Conservation (phyloP, 2,888 invertebrate species). For the Mesodorylaimus sp. region DNA sequence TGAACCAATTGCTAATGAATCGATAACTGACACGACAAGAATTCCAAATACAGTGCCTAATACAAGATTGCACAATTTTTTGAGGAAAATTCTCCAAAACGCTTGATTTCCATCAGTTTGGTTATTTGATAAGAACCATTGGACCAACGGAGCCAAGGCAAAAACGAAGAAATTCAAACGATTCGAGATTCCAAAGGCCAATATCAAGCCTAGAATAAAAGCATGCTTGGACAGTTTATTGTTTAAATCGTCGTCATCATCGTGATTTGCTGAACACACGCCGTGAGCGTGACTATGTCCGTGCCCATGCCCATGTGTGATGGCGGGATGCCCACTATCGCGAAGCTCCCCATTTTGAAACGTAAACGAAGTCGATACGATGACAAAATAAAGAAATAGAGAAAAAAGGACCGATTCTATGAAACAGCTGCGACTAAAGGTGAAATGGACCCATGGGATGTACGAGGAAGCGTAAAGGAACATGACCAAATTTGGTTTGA, state of each 20-base stretch:
- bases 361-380: background rate
- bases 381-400: background rate
- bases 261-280: too few relatives aligned
- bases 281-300: background rate
- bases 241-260: background rate
- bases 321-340: too few relatives aligned
- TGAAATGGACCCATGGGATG: background rate
- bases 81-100: too few relatives aligned
- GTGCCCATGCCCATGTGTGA: background rate
- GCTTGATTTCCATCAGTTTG: too few relatives aligned
- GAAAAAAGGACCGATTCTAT: background rate
- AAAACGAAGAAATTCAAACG: background rate
- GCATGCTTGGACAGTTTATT: background rate
- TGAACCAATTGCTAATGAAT: background rate
- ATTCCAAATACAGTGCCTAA: background rate
- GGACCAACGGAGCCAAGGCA: background rate
- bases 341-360: too few relatives aligned
- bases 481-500: slow-evolving; percentile 1
- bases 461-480: background rate
- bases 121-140: background rate
- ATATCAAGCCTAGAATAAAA: background rate
- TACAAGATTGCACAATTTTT: background rate
- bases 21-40: background rate
- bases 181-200: background rate
- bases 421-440: background rate